These are phyloP conservation scores for Sebastiscus albofasciatus DNA, from an alignment of 2,797 vertebrate genomes.

Conservation along the genomic window DNA sequence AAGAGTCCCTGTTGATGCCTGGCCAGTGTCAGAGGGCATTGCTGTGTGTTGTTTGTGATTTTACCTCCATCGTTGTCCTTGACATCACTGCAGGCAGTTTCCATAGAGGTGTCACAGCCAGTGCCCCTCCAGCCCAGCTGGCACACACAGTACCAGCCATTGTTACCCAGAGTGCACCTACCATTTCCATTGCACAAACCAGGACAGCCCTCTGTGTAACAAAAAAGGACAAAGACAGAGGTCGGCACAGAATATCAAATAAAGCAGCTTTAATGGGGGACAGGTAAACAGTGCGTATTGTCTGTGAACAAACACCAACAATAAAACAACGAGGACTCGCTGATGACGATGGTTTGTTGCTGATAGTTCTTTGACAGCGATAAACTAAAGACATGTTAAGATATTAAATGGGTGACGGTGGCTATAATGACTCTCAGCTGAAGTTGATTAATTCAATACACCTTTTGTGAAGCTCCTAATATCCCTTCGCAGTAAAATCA, in stretches of 20 bases:
- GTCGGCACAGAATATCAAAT: constrained; percentile 42
- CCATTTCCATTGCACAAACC: constrained; percentile 98
- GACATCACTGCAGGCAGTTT: constrained; percentile 93
- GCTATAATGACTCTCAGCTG: constrained; percentile 59
- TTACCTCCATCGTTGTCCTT: constrained; percentile 99
- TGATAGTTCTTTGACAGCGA: not conserved
- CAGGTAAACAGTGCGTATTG: not conserved
- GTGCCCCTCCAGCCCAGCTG: constrained; percentile 98
- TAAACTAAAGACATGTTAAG: constrained; percentile 23
- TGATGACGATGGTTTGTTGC: constrained; percentile 22
- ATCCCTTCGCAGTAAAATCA: constrained; percentile 75
- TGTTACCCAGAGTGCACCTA: constrained; percentile 96
- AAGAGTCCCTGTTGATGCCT: constrained; percentile 38
- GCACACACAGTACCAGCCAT: constrained; percentile 98
- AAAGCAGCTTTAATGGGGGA: not conserved
- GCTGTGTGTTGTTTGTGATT: constrained; percentile 54
- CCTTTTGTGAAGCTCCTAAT: constrained; percentile 75
- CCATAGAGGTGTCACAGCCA: constrained; percentile 98
- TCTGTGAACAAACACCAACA: constrained; percentile 1
- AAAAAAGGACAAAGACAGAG: constrained; percentile 65
- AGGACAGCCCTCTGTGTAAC: constrained; percentile 95
- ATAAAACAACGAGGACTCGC: not conserved
- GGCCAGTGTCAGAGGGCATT: constrained; percentile 44
- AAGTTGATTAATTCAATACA: constrained; percentile 79
- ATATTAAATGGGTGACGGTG: constrained; percentile 35